These are phyloP conservation scores for Platichthys flesus DNA, from an alignment of 2,113 vertebrate genomes.

Conservation along the genomic window DNA sequence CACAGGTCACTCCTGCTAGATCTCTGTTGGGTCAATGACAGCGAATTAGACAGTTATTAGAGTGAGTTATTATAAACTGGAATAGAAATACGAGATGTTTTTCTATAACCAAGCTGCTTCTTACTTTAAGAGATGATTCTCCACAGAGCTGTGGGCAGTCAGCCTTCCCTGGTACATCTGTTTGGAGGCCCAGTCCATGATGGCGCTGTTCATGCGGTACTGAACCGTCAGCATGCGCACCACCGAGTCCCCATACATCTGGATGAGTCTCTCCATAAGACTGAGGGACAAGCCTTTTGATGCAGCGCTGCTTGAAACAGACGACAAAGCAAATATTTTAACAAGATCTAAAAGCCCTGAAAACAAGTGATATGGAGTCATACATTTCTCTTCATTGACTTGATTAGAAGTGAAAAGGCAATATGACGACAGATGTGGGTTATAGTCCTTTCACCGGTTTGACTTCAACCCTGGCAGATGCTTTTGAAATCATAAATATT, in stretches of 20 bases:
- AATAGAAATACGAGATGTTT: neutral
- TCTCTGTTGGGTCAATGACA: slow-evolving; percentile 81
- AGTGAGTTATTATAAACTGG: neutral
- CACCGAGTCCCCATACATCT: slow-evolving; percentile 66
- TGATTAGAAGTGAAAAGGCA: neutral
- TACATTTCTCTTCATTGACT: neutral
- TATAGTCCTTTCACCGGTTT: no score
- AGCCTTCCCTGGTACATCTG: slow-evolving; percentile 90
- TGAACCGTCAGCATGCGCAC: slow-evolving; percentile 91
- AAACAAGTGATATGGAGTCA: neutral
- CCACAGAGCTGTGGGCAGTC: slow-evolving; percentile 88
- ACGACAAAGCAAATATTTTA: neutral
- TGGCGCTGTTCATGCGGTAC: slow-evolving; percentile 94
- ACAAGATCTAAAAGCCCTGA: neutral
- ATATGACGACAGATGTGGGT: neutral
- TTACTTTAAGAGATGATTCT: slow-evolving; percentile 89
- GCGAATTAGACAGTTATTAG: neutral
- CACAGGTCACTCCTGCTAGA: slow-evolving; percentile 83
- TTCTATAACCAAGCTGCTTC: slow-evolving; percentile 29
- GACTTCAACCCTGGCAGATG: neutral
- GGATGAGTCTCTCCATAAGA: slow-evolving; percentile 92
- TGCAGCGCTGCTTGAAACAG: slow-evolving; percentile 84
- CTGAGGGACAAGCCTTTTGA: slow-evolving; percentile 87
- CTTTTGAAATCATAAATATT: neutral
- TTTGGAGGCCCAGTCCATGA: slow-evolving; percentile 92